Base-by-base conservation (phyloP, 1,140 invertebrate species). In the Apis cerana region DNA sequence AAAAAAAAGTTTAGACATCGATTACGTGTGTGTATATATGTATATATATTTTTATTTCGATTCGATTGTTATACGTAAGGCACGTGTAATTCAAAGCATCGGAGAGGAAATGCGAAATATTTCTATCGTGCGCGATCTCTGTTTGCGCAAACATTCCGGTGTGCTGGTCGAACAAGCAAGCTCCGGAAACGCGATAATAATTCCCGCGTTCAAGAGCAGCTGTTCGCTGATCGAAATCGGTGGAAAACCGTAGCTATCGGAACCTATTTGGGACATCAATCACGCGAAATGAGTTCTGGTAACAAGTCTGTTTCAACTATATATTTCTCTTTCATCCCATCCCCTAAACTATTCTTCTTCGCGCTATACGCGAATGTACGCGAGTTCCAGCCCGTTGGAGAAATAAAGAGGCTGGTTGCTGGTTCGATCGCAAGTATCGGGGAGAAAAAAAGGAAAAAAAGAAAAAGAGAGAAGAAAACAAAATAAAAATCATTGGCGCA, bases 161-260 rank as follows among this genome's bases (percentile, higher is more conserved):
- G 33, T 15, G 19, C 58, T 23, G 59, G 43, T 48, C 33, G n/a
- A 50, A 8, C 10, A 23, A 43, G 21, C 64, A 54, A 23, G 27
- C 52, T 23, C 33, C 64, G 76, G 76, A 78, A 78, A 69, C 52
- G 76, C 33, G 76, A 59, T 54, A 78, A 78, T 69, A 78, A 78
- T 78, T 78, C 76, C 54, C 23, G 43, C 33, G 52, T 52, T 11
- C 50, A 33, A 17, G 23, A 43, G 48, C 65, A 68, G 64, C 54
- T 78, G 65, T 78, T 78, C 58, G 65, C 54, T 56, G 76, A 78
- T 78, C 65, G 65, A 59, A 78, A 78, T 78, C 52, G 33, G 64
- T 21, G 75, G 21, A 52, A 52, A 76, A 52, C 19, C 64, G 33
- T 0, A 43, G 33, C 75, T 33, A 77, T 77, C 62, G 33, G 50